Evolutionary conservation across 1,140 invertebrate species (phyloP).

Genomic region (Wiebesia pumilae): DNA sequence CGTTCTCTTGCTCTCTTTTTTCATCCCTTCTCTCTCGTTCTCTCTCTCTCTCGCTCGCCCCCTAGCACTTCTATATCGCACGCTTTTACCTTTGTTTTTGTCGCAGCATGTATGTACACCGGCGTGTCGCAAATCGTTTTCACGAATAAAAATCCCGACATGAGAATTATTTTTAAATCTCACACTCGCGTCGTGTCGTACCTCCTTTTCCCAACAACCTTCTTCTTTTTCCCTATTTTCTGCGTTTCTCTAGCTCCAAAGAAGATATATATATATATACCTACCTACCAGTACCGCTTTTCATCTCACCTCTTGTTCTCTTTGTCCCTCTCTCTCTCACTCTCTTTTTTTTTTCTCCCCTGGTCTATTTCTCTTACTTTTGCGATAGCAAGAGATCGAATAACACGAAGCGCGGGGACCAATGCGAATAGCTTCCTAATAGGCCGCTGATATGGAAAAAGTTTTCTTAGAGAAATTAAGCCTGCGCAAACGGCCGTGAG

Average conservation of each 20-base stretch:
- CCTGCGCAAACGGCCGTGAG: constrained; percentile 38
- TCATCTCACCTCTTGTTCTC: too few species aligned
- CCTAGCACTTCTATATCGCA: constrained; percentile 12
- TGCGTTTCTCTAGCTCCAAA: not conserved
- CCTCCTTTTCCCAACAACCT: constrained; percentile 42
- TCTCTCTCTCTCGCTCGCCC: constrained; percentile 35
- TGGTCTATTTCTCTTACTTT: not conserved
- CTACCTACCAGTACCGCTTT: not conserved
- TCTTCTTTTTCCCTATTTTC: not conserved
- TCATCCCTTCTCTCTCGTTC: constrained; percentile 31
- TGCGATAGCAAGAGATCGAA: not conserved
- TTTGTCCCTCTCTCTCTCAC: not conserved
- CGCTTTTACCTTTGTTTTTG: not conserved
- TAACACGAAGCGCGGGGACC: not conserved
- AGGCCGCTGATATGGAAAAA: constrained; percentile 53
- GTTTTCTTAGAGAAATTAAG: constrained; percentile 46
- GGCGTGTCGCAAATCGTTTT: constrained; percentile 68
- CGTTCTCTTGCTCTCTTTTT: constrained; percentile 33
- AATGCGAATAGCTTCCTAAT: constrained; percentile 49
- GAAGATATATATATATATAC: not conserved
- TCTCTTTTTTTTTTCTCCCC: too few species aligned
- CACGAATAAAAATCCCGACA: constrained; percentile 68
- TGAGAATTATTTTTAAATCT: constrained; percentile 69
- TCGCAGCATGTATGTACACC: constrained; percentile 4
- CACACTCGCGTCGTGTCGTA: constrained; percentile 54